Percentiles rank a stretch among this genome's conserved stretches.
phyloP scores from a whole-genome alignment of 2,888 invertebrate genomes.

The Homarus gammarus region DNA sequence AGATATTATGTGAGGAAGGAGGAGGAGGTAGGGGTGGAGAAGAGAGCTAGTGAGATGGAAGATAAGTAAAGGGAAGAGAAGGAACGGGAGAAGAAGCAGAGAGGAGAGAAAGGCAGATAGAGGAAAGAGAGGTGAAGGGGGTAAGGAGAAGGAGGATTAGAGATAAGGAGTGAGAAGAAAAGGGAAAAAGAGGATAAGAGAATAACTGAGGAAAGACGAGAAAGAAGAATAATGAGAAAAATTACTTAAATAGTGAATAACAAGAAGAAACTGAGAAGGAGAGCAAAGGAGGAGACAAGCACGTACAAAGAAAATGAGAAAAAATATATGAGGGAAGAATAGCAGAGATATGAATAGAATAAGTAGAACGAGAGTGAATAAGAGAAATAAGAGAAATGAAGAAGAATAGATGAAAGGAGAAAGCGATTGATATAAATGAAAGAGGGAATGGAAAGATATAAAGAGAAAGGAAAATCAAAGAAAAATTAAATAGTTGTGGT shows the following conservation, averaged over 20 bases:
- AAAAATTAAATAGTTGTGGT: background rate
- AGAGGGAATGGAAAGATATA: background rate
- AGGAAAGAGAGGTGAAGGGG: background rate
- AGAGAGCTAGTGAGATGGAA: background rate
- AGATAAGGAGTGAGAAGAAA: background rate
- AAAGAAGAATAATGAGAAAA: no score
- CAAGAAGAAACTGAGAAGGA: no score
- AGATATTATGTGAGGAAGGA: no score
- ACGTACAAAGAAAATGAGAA: no score
- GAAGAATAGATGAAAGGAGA: no score
- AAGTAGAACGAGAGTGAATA: background rate
- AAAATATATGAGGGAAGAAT: background rate
- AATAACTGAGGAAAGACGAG: no score
- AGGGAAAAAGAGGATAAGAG: background rate
- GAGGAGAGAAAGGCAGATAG: no score
- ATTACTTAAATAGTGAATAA: no score
- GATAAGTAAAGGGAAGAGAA: background rate
- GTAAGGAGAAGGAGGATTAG: background rate
- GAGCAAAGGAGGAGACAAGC: no score
- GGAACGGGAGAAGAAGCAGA: background rate
- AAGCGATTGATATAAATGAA: background rate
- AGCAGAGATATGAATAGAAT: background rate
- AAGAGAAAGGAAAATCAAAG: background rate
- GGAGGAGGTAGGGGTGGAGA: no score
- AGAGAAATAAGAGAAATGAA: no score